Evolutionary conservation across 2,113 vertebrate genomes (phyloP).

Genomic region (Sylvilagus bachmani): DNA sequence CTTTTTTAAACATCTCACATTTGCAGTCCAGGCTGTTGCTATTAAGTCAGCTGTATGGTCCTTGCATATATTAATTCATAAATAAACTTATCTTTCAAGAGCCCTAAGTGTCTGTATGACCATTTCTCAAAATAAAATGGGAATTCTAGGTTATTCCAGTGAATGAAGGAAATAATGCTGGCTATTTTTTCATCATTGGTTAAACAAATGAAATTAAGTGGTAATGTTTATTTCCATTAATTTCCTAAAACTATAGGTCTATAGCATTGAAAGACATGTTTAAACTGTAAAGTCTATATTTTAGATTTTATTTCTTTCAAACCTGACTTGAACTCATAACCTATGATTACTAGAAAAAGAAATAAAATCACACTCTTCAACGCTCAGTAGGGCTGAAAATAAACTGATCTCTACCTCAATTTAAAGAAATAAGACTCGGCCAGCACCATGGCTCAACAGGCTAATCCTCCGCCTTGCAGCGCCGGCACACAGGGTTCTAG

Average conservation of each 20-base stretch:
- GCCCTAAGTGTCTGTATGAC: neutral
- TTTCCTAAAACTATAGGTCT: neutral
- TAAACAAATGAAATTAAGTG: conserved; percentile 33
- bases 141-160: neutral
- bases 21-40: neutral
- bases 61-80: neutral
- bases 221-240: conserved; percentile 14
- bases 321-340: conserved; percentile 33
- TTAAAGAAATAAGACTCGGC: neutral
- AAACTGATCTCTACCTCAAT: neutral
- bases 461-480: no score
- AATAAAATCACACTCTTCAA: neutral
- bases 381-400: neutral
- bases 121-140: conserved; percentile 38
- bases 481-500: no score
- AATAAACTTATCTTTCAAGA: conserved; percentile 36
- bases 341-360: conserved; percentile 6
- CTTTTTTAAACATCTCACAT: neutral
- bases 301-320: conserved; percentile 20
- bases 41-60: conserved; percentile 27
- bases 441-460: no score
- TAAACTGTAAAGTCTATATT: conserved; percentile 39
- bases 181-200: conserved; percentile 8
- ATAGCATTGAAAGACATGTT: neutral
- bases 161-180: conserved; percentile 26